Base-by-base conservation (phyloP, 2,113 vertebrate species). In the Dendrocopos noguchii region DNA sequence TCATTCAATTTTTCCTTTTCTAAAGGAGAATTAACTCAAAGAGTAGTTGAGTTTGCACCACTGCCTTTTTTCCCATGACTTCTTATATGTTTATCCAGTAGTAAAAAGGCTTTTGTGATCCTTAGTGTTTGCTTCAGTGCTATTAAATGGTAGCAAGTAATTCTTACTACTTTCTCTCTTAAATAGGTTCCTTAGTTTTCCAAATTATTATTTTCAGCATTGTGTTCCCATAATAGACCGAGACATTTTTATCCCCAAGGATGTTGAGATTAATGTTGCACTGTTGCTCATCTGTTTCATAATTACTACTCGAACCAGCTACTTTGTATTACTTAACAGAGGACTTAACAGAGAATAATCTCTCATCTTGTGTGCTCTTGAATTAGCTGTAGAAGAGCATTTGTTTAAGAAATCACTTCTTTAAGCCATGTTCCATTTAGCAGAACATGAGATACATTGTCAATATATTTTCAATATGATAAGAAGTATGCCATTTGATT, bases 351-450 rank as follows among this genome's bases (percentile, higher is more conserved):
- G 90, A 89, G 81, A 94, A 84, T 96, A 94, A 96, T 96, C 94
- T 86, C 71, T 95, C 91, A 79, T 94, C 52, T 84, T 91, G 73
- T 89, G 87, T 94, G 67, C 86, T 92, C 92, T 92, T 95, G 94
- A 95, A 96, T 96, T 96, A 96, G 95, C 94, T 90, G 88, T 93
- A 79, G 91, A 93, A 92, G 86, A 95, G 80, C 88, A 88, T 90
- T 95, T 95, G 83, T 96, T 94, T 96, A 92, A 94, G 86, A 95
- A 94, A 96, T 95, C 59, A 66, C 66, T 91, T 75, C 47, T 91
- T 87, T 96, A 94, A 96, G 83, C 55, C 83, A 90, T 81, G 83
- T 93, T 92, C 65, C 80, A 81, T 93, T 93, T 90, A 95, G 71
- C n/a, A 63, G 70, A 88, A 87, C 70, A 79, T 36, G 10, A 88